These are phyloP conservation scores for Xiphydria camelus DNA, from an alignment of 2,888 invertebrate species.

Conservation along the genomic window DNA sequence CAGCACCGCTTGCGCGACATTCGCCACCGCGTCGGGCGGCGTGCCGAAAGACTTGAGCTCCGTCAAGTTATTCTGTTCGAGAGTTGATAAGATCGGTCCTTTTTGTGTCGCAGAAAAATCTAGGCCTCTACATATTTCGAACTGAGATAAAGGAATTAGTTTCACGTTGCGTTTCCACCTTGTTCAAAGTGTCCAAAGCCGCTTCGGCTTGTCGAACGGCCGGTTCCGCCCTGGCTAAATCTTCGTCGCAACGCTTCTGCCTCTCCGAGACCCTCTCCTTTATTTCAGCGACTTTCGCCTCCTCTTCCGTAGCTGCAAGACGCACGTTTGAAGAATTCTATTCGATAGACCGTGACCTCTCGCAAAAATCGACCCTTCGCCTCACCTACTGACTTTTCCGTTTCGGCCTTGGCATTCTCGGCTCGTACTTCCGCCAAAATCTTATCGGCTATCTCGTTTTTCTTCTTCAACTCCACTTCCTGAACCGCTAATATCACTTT, in stretches of 20 bases:
- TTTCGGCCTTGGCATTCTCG: constrained; percentile 89
- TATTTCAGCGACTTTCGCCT: constrained; percentile 85
- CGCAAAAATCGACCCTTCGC: constrained; percentile 1
- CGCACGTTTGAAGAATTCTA: constrained; percentile 7
- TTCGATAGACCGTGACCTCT: constrained; percentile 1
- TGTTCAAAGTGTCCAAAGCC: constrained; percentile 89
- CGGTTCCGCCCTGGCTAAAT: constrained; percentile 89
- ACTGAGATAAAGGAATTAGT: no score
- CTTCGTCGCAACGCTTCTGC: constrained; percentile 84
- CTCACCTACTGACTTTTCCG: constrained; percentile 78
- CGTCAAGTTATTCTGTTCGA: constrained; percentile 74
- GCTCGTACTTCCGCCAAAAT: constrained; percentile 83
- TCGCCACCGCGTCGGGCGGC: constrained; percentile 86
- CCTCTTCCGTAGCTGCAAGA: constrained; percentile 74
- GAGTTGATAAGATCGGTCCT: not conserved
- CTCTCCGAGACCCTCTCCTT: constrained; percentile 86
- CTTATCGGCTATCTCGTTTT: constrained; percentile 88
- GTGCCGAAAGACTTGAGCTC: constrained; percentile 93
- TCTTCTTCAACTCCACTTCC: constrained; percentile 81
- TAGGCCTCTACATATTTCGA: no score
- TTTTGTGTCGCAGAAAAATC: no score
- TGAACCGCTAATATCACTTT: constrained; percentile 77
- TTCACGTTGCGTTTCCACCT: no score
- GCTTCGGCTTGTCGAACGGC: constrained; percentile 87
- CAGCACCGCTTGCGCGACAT: constrained; percentile 84